Conservation (phyloP, 2,113 vertebrate genomes). For the Pterocles orientalis region DNA sequence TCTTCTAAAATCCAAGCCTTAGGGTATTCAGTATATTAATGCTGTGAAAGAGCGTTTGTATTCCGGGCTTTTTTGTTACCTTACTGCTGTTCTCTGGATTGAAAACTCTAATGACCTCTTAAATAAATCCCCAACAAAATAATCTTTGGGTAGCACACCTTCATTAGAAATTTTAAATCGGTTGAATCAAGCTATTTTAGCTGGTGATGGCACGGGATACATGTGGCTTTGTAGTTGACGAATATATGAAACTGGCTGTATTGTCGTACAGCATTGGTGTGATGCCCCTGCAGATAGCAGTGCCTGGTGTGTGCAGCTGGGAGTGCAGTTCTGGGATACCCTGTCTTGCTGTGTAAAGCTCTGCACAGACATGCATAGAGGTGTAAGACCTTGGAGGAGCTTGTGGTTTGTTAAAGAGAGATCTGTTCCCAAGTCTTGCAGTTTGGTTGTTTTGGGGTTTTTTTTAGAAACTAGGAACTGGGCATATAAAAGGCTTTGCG, state of each 20-base stretch:
- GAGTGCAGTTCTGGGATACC: not conserved
- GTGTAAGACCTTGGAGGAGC: not conserved
- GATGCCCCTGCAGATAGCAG: not conserved
- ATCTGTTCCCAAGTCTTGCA: not conserved
- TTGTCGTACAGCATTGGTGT: not conserved
- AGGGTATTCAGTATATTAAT: not conserved
- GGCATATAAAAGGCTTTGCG: not conserved
- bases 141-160: not conserved
- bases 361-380: not conserved
- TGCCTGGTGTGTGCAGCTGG: not conserved
- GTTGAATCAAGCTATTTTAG: not conserved
- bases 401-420: not conserved
- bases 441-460: not conserved
- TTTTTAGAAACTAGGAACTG: not conserved
- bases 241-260: not conserved
- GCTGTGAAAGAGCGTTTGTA: not conserved
- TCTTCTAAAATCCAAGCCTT: not conserved
- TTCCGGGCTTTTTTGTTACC: not conserved
- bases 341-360: not conserved
- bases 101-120: not conserved
- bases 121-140: not conserved
- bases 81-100: not conserved
- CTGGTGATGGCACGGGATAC: not conserved
- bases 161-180: not conserved
- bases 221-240: rapidly evolving